Conservation (phyloP, 2,888 invertebrate species). For the Mongoloraphidia duomilia region DNA sequence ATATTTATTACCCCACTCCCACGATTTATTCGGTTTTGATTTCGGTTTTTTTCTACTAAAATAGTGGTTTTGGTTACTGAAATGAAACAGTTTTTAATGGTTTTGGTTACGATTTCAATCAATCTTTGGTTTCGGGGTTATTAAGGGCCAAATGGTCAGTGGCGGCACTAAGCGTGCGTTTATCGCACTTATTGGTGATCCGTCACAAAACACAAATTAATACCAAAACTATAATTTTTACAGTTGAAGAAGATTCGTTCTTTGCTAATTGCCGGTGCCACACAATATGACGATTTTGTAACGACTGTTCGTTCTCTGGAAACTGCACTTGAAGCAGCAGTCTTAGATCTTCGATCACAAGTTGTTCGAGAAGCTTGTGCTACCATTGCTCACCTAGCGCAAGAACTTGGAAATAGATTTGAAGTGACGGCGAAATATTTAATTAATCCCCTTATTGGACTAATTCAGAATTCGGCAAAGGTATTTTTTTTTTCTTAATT, state of each 20-base stretch:
- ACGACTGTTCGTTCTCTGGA: slow-evolving; percentile 65
- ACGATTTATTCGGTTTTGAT: no score
- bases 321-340: slow-evolving; percentile 63
- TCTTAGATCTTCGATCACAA: slow-evolving; percentile 78
- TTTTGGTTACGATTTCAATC: no score
- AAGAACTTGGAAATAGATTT: slow-evolving; percentile 65
- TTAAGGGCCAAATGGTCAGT: not conserved
- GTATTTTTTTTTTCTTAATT: slow-evolving; percentile 37
- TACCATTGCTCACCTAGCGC: slow-evolving; percentile 83
- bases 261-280: slow-evolving; percentile 65
- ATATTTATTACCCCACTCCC: no score
- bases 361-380: slow-evolving; percentile 94
- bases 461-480: slow-evolving; percentile 93
- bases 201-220: not conserved
- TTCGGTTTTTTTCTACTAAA: no score
- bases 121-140: no score
- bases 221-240: slow-evolving; percentile 9
- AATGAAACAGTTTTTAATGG: no score
- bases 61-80: no score
- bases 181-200: not conserved
- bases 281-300: slow-evolving; percentile 54
- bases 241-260: slow-evolving; percentile 79
- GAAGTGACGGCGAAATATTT: slow-evolving; percentile 78
- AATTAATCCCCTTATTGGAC: slow-evolving; percentile 68
- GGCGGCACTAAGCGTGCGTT: not conserved